Evolutionary conservation across 2,888 invertebrate genomes (phyloP), one percentile per base, ranked within the genome.

Genomic region (Limnephilus auricula): DNA sequence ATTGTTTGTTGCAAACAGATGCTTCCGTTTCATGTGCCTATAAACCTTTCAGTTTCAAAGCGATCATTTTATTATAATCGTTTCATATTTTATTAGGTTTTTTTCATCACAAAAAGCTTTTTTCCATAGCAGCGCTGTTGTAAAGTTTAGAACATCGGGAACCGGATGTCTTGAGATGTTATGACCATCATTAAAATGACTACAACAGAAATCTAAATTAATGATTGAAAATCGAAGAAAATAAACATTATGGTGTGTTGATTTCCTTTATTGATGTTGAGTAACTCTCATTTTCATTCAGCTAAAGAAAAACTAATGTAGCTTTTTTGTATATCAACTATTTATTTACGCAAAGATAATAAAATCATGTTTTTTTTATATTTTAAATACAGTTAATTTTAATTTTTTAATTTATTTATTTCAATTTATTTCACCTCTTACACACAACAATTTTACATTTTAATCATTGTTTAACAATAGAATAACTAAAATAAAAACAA

Each of bases 41-140:
- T 92, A 92, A 92, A 91, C 90, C 92, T 91, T 91, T 92, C 92
- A 88, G 87, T 91, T 87, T 92, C 40, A 79, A 45, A 88, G 92
- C 90, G 83, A 91, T 90, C 90, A 89, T 92, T 92, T 92, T 91
- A 92, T 90, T 92, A 92, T 91, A 91, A 92, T 91, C 91, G 90
- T 90, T 82, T 89, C 89, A 88, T 89, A 80, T 92, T 92, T 92
- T 92, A 92, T 92, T 89, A 83, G 91, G 79, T 85, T 89, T 89
- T 45, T 89, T 89, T 82, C 90, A 92, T 89, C 92, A 91, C 92
- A 91, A 91, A 92, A 92, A 90, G 90, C 85, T 90, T 90, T 65
- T 85, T 90, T 83, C 86, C 34, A 9, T 5, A 13, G 30, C 32
- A 5, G 12, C 90, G 82, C 65, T 89, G 40, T 83, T 91, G 84